phyloP scores from a whole-genome alignment of 2,113 vertebrate species.

The Mesocricetus auratus region DNA sequence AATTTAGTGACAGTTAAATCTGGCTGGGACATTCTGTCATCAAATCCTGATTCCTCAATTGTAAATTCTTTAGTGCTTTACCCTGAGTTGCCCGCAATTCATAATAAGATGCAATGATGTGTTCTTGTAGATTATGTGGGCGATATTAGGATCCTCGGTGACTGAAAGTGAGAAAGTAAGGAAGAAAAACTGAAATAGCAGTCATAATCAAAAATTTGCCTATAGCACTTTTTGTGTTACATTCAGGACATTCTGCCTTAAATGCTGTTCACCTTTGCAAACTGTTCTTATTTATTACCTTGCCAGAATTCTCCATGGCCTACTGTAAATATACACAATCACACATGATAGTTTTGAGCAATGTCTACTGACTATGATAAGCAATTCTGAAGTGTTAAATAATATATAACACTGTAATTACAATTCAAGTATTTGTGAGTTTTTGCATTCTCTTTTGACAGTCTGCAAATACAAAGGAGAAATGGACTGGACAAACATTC shows the following conservation, averaged over 20 bases:
- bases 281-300: not conserved
- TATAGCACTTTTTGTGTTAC: not conserved
- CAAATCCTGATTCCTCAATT: not conserved
- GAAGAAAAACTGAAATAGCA: not conserved
- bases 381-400: not conserved
- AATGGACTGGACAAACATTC: not conserved
- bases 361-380: not conserved
- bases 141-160: not conserved
- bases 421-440: not conserved
- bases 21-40: not conserved
- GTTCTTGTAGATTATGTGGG: not conserved
- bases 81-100: not conserved
- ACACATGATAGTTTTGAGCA: not conserved
- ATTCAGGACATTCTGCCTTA: not conserved
- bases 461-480: not conserved
- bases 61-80: not conserved
- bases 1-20: not conserved
- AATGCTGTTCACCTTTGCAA: not conserved
- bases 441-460: not conserved
- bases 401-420: not conserved
- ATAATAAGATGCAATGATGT: not conserved
- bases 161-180: not conserved
- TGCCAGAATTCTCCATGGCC: not conserved
- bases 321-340: not conserved
- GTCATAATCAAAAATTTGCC: not conserved